These are phyloP conservation scores for Vanessa tameamea DNA, from an alignment of 1,140 invertebrate genomes.

Conservation along the genomic window DNA sequence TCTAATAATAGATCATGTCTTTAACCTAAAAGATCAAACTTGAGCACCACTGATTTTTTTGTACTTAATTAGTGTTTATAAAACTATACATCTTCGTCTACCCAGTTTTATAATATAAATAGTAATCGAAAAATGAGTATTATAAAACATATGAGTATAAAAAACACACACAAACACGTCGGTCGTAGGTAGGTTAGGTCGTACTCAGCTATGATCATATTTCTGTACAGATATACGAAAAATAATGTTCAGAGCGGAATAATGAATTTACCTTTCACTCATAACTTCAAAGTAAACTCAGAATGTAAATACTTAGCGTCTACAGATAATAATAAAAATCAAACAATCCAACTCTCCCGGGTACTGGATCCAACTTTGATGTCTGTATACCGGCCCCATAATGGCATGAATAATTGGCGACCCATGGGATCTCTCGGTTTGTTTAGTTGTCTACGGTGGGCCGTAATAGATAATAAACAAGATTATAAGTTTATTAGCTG, in stretches of 20 bases:
- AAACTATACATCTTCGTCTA: too few species aligned
- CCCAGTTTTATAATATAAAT: too few species aligned
- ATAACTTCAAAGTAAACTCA: conserved; percentile 39
- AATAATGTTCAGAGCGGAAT: not conserved
- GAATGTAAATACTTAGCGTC: conserved; percentile 32
- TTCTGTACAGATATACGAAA: too few species aligned
- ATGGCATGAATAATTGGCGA: conserved; percentile 57
- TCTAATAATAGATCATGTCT: too few species aligned
- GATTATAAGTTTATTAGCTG: conserved; percentile 70
- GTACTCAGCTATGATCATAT: too few species aligned
- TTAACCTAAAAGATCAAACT: too few species aligned
- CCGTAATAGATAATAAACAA: conserved; percentile 66
- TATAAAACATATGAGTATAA: too few species aligned
- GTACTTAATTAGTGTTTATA: too few species aligned
- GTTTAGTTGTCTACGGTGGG: conserved; percentile 46
- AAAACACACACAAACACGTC: too few species aligned
- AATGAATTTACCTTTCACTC: conserved; percentile 31
- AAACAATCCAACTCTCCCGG: conserved; percentile 46
- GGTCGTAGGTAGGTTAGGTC: too few species aligned
- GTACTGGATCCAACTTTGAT: conserved; percentile 55
- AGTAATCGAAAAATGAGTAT: too few species aligned
- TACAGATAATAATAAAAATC: conserved; percentile 52
- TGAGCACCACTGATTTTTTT: too few species aligned
- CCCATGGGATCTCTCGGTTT: conserved; percentile 44
- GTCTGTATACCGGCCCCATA: conserved; percentile 46